Evolutionary conservation across 2,113 vertebrate genomes (phyloP), one percentile per base, ranked within the genome.

Genomic region (Alaudala cheleensis): DNA sequence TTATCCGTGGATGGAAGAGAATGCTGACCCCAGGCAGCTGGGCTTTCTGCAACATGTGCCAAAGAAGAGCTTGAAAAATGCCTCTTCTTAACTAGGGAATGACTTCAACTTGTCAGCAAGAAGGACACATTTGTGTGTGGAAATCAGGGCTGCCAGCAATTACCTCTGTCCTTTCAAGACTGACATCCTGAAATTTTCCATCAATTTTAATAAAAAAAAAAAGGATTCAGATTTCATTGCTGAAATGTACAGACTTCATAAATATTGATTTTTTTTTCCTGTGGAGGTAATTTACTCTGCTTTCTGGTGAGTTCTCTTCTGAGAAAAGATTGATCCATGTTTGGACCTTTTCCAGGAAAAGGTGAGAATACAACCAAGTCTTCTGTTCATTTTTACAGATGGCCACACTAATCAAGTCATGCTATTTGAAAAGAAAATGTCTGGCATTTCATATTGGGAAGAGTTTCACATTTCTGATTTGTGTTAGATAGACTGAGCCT

Each of bases 1-100:
- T 95, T 85, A 25, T 23, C 53, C 12, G 24, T 31, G 61, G 56
- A 71, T 64, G 57, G 53, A 93, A 74, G 33, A 76, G 49, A 90
- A 67, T 5, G 0, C 8, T 87, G 88, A 93, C 73, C 79, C 8
- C 25, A 22, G 62, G 57, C 91, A 91, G 42, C 45, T 91, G 72
- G n/a, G 54, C 37, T 88, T 40, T 70, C 67, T 82, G 71, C 53
- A 80, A 40, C 26, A 22, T 62, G 45, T 88, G 74, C 26, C 79
- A 94, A 89, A 70, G 78, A 78, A 73, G 34, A 78, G 51, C 62
- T 79, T 88, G 40, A 81, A 86, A 96, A 95, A 73, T 64, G 50
- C 40, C 22, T 84, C 9, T 72, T 49, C 18, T 70, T 70, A 49
- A 49, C 31, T 50, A 28, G 20, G 25, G 28, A 81, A 49, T 10